Base-by-base conservation (phyloP, 2,888 invertebrate species). In the Harpalus rufipes region DNA sequence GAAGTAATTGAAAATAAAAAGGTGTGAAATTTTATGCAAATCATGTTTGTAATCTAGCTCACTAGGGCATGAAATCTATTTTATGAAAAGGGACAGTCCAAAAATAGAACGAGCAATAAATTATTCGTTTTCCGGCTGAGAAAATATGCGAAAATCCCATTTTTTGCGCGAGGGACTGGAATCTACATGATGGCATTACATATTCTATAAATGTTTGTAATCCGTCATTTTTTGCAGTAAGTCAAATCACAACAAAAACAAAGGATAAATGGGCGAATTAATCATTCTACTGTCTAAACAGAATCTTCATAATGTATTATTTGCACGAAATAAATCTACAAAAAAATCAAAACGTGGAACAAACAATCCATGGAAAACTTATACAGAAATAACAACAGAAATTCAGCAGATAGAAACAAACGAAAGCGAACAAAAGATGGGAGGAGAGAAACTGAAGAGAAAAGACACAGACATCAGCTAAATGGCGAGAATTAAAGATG, bases 401-500 rank as follows among this genome's bases (percentile, higher is more conserved):
- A 81, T 68, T 41, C 65, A 63, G 8, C 41, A n/a, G 65, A 81
- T 56, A 68, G 81, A 68, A 81, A 68, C 81, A 68, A 81, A 81
- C 72, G 72, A 44, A 74, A 44, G 41, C 41, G 72, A 74, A 74
- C 72, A 74, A 81, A 63, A 56, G 51, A 81, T 68, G 44, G 1
- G 59, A 59, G 63, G 56, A 59, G 59, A 41, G 10, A 56, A 78
- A 44, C 39, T 18, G 7, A 58, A 14, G 74, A 76, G 72, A 74
- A 74, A 74, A 74, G 85, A 86, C 72, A 44, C 51, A 74, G 72
- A 74, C 85, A 61, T 25, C 84, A 80, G 80, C 63, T 72, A 87
- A 86, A 86, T 86, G 86, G 81, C 86, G 86, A 86, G 86, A 87
- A 87, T 87, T 86, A 86, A 87, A 88, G 86, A 87, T 86, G 88